phyloP scores from a whole-genome alignment of 2,888 invertebrate genomes.

The Cetonia aurata region DNA sequence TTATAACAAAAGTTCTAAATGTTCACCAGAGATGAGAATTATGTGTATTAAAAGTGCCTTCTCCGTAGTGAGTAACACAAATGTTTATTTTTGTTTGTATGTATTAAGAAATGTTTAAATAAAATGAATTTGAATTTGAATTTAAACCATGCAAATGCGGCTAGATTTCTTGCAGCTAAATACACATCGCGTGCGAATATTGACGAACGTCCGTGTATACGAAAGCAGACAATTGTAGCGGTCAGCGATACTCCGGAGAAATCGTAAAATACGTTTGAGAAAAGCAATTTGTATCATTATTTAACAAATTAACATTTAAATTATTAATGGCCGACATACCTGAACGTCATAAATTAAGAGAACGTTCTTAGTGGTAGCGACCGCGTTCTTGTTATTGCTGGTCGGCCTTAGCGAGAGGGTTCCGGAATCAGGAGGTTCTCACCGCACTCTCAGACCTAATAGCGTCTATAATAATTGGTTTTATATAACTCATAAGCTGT shows the following conservation, averaged over 20 bases:
- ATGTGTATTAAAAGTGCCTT: too few species aligned
- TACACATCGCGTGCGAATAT: too few species aligned
- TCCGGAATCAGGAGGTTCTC: conserved; percentile 25
- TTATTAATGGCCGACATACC: conserved; percentile 66
- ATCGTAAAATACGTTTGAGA: conserved; percentile 58
- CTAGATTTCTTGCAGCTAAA: too few species aligned
- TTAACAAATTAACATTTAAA: conserved; percentile 69
- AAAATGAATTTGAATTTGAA: too few species aligned
- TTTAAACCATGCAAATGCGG: too few species aligned
- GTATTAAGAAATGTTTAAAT: too few species aligned
- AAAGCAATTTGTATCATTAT: conserved; percentile 69
- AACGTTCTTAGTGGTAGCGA: conserved; percentile 52
- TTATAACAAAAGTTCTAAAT: too few species aligned
- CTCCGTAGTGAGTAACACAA: too few species aligned
- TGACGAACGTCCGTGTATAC: conserved; percentile 7
- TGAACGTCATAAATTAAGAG: conserved; percentile 61
- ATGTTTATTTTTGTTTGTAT: too few species aligned
- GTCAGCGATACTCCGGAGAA: conserved; percentile 40
- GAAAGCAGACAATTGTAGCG: conserved; percentile 29
- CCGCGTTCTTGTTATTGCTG: conserved; percentile 52
- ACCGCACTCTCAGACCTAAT: conserved; percentile 10
- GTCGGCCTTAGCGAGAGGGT: conserved; percentile 7
- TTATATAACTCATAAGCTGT: conserved; percentile 25
- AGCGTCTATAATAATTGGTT: conserved; percentile 15
- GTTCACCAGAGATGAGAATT: too few species aligned